Evolutionary conservation across 2,888 invertebrate genomes (phyloP).

Genomic region (Drosophila mettleri): DNA sequence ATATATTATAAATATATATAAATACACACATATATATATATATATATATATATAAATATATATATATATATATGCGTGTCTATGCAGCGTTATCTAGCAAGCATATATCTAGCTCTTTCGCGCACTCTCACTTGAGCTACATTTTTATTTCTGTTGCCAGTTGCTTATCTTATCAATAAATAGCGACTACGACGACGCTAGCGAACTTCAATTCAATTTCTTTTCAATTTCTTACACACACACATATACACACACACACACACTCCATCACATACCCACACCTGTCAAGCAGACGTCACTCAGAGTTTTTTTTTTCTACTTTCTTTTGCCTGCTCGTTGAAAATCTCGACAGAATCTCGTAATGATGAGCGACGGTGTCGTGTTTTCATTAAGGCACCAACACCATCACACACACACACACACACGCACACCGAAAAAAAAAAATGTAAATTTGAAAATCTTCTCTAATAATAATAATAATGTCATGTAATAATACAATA

Average conservation of each 20-base stretch:
- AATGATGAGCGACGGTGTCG: conserved; percentile 79
- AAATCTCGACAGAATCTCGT: conserved; percentile 45
- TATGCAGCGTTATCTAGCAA: neutral
- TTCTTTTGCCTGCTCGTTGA: conserved; percentile 1
- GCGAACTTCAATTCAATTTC: conserved; percentile 74
- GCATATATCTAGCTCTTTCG: conserved; percentile 1
- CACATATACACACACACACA: conserved; percentile 19
- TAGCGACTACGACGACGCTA: conserved; percentile 38
- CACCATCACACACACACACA: neutral
- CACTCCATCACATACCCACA: conserved; percentile 18
- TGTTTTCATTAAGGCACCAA: conserved; percentile 72
- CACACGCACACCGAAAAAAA: neutral
- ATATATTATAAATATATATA: neutral
- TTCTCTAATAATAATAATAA: conserved; percentile 77
- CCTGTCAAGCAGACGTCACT: conserved; percentile 44
- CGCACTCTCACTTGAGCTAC: conserved; percentile 9
- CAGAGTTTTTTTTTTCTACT: conserved; percentile 3
- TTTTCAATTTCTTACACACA: conserved; percentile 66
- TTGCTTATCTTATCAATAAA: conserved; percentile 66
- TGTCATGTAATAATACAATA: conserved; percentile 68
- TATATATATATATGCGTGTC: conserved; percentile 3
- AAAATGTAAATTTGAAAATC: conserved; percentile 73
- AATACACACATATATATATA: neutral
- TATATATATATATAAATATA: neutral
- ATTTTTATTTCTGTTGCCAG: conserved; percentile 26